Base-by-base conservation (phyloP, 2,113 vertebrate species). In the Nematolebias whitei region DNA sequence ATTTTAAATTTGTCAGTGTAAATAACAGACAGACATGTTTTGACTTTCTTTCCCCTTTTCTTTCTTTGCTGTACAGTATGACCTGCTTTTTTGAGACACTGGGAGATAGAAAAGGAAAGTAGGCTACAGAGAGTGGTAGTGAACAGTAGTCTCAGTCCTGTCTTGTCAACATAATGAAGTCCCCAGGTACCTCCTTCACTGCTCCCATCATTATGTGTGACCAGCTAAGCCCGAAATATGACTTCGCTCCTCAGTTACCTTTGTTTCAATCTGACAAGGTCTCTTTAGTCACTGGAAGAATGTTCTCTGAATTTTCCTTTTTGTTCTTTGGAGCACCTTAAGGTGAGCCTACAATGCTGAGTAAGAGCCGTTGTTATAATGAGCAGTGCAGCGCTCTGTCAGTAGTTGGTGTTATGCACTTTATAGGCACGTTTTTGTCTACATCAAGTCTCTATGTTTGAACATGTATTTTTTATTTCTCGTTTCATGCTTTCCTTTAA, bases 161-260 rank as follows among this genome's bases (percentile, higher is more conserved):
- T 74, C 81, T 81, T 85, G 71, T 86, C 79, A 69, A 61, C 38
- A 51, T 90, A 91, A 91, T 92, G 81, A 91, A 89, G 89, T 92
- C 91, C 91, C 91, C 56, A 69, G 91, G 86, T 87, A 84, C 80
- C 74, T 79, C 66, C 78, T 76, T 71, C 26, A 26, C 71, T 59
- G 76, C 74, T 77, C 59, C 71, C 78, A 74, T 91, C 86, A 80
- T 89, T 87, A 85, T 82, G 65, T 87, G 52, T 78, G 67, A 78
- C 82, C 80, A 76, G 72, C 68, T 76, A 70, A 77, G 70, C 80
- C 57, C 26, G 18, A 71, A 73, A 76, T 81, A 76, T 54, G 66
- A 78, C 77, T 80, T 74, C 45, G 54, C 65, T 68, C 67, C 66
- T 41, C 51, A 15, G 47, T 52, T 69, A 66, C 68, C 61, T 84